Base-by-base conservation (phyloP, 2,888 invertebrate genomes). In the Limnephilus lunatus region DNA sequence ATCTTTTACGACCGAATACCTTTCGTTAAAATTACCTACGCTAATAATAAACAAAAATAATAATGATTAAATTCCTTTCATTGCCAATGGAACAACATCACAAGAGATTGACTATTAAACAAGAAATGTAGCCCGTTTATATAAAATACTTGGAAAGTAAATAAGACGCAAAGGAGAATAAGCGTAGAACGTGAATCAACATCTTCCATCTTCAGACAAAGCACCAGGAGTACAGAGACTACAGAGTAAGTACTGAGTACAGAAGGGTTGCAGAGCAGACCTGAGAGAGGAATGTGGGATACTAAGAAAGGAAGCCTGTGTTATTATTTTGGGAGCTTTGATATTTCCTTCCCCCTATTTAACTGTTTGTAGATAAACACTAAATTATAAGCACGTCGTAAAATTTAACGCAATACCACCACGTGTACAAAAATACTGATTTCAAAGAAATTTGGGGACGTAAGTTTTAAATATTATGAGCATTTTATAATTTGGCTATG, bases 271-370 rank as follows among this genome's bases (percentile, higher is more conserved):
- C 19, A n/a, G 25, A 68, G 68, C 25, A 68, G 68, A 68, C 68
- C 68, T 68, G 68, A 68, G 68, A 9, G 39, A 89, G 82, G 91
- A 88, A 88, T 91, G 91, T 81, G 81, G 81, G 88, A 81, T 88
- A 88, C 80, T 82, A 88, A 91, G 87, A 87, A 87, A 87, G 87
- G 87, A 15, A 87, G 88, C 44, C 91, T 81, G 86, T 86, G 88
- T 91, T 91, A 88, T 91, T 91, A 91, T 91, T 91, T 81, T 86
- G 83, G 82, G 68, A 86, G 91, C 88, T 88, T 86, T 91, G 82
- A 91, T 91, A 91, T 91, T 91, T 88, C 91, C 86, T 82, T 68
- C 25, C 82, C 91, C 91, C 88, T 82, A 48, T 68, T 19, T 68
- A 85, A 86, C 85, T 86, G 85, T 44, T 86, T 44, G 14, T n/a